phyloP scores from a whole-genome alignment of 2,888 invertebrate genomes.

The Oxystoma pomonae region DNA sequence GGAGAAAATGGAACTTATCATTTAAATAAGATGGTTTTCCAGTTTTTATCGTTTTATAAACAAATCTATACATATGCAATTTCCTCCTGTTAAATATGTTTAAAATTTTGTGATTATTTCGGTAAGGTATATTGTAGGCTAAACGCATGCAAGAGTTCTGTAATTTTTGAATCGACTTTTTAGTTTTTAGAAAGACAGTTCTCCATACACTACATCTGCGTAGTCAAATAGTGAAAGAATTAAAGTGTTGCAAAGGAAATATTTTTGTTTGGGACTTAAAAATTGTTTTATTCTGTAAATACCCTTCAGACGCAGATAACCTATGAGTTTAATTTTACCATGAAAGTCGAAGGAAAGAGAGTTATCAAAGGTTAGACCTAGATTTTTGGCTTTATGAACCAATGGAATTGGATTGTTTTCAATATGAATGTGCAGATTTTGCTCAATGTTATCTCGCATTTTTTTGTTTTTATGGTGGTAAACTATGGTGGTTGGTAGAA shows the following conservation, averaged over 20 bases:
- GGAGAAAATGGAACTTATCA: not conserved
- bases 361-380: not conserved
- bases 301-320: not conserved
- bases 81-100: not conserved
- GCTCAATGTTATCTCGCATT: not conserved
- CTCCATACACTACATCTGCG: slow-evolving; percentile 2
- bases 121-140: not conserved
- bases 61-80: slow-evolving; percentile 4
- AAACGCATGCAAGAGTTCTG: slow-evolving; percentile 1
- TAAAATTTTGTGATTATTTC: slow-evolving; percentile 2
- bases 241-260: not conserved
- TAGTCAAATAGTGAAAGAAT: slow-evolving; percentile 3
- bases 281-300: not conserved
- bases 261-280: not conserved
- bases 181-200: not conserved
- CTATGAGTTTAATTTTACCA: not conserved
- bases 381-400: not conserved
- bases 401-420: not conserved
- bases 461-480: not conserved
- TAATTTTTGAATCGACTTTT: slow-evolving; percentile 2
- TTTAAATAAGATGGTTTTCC: not conserved
- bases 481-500: too few species aligned
- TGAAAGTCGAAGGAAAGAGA: not conserved
- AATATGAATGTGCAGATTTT: not conserved
- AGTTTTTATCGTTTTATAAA: not conserved